Conservation (phyloP, 2,113 vertebrate genomes). For the Orycteropus afer region DNA sequence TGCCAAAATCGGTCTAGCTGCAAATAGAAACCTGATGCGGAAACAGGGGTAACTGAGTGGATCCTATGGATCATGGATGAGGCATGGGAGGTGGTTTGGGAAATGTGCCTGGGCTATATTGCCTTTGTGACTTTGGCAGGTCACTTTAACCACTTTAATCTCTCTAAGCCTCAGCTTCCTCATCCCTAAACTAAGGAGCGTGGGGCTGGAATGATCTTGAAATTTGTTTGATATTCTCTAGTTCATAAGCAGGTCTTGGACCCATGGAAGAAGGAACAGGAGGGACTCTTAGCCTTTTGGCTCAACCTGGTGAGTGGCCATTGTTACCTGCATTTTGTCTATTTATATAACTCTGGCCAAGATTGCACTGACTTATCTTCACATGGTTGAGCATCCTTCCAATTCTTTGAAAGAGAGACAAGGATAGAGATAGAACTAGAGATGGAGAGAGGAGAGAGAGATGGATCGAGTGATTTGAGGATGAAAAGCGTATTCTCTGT, state of each 20-base stretch:
- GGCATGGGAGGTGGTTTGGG: neutral
- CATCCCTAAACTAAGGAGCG: neutral
- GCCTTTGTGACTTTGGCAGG: neutral
- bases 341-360: neutral
- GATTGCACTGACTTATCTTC: neutral
- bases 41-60: neutral
- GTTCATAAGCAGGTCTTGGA: neutral
- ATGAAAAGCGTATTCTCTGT: constrained; percentile 13
- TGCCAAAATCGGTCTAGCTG: constrained; percentile 15
- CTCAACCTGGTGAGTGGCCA: neutral
- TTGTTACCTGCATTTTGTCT: neutral
- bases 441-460: too few species aligned
- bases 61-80: neutral
- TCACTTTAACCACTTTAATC: neutral
- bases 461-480: neutral
- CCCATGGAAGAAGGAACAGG: neutral
- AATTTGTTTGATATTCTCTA: neutral
- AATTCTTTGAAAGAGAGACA: neutral
- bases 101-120: neutral
- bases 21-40: neutral
- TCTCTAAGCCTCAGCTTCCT: neutral
- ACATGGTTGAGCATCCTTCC: neutral
- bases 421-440: neutral
- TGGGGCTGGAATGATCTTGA: neutral
- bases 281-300: neutral